Percentiles rank a stretch among this genome's conserved stretches.
Evolutionary conservation across 2,797 vertebrate genomes (phyloP).

Genomic region (Peromyscus attwateri): DNA sequence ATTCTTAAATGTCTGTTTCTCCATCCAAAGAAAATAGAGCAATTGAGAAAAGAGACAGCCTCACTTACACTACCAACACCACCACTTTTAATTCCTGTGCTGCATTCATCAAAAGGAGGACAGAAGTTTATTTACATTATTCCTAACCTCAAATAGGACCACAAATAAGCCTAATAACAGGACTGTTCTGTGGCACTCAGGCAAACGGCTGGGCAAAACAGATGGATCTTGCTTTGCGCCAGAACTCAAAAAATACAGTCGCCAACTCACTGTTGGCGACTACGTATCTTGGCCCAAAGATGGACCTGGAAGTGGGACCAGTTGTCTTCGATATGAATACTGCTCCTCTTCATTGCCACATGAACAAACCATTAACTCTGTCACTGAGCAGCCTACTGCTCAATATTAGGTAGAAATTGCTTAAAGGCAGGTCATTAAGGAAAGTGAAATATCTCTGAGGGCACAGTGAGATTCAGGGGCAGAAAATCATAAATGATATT

Average conservation of each 20-base stretch:
- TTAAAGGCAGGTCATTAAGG: slow-evolving; percentile 41
- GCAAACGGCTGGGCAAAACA: slow-evolving; percentile 85
- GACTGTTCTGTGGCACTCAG: slow-evolving; percentile 82
- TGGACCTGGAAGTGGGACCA: slow-evolving; percentile 83
- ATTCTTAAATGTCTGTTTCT: slow-evolving; percentile 83
- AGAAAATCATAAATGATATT: slow-evolving; percentile 7
- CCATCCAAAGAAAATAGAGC: slow-evolving; percentile 77
- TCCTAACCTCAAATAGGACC: slow-evolving; percentile 79
- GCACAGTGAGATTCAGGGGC: slow-evolving; percentile 23
- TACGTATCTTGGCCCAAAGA: slow-evolving; percentile 84
- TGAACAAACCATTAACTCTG: slow-evolving; percentile 80
- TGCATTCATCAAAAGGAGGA: slow-evolving; percentile 68
- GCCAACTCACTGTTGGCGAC: slow-evolving; percentile 85
- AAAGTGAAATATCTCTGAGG: slow-evolving; percentile 63
- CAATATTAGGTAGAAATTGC: slow-evolving; percentile 39
- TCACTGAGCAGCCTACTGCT: slow-evolving; percentile 27
- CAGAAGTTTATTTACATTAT: slow-evolving; percentile 78
- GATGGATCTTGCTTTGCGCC: slow-evolving; percentile 85
- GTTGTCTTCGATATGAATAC: slow-evolving; percentile 82
- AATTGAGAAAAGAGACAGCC: slow-evolving; percentile 76
- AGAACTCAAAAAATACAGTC: slow-evolving; percentile 83
- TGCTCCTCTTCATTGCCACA: slow-evolving; percentile 76
- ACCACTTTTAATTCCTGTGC: slow-evolving; percentile 73
- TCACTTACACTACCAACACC: slow-evolving; percentile 66
- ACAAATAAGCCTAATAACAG: slow-evolving; percentile 83